Evolutionary conservation across 2,888 invertebrate species (phyloP), one percentile per base, ranked within the genome.

Genomic region (Andrena haemorrhoa): DNA sequence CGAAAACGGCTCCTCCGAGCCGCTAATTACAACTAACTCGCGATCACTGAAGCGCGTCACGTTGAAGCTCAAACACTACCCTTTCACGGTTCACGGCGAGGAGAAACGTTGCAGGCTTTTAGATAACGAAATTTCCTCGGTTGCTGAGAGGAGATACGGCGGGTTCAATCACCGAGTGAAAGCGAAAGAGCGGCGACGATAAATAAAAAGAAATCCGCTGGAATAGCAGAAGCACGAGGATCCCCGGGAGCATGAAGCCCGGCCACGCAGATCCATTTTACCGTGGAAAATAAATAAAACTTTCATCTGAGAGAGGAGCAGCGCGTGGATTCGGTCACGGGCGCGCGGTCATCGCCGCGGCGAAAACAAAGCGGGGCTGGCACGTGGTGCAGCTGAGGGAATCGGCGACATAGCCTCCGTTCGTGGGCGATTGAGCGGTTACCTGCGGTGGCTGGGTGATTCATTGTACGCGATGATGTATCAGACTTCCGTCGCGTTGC

Each of bases 391-490:
- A 60, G 68, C 47, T 64, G 64, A 80, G 56, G 68, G 58, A 63
- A 80, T 58, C 75, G 51, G 68, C 81, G 82, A 82, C 75, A 81
- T 71, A 31, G 64, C 20, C 79, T 71, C 49, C 63, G 8, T 64
- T 26, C 63, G 61, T 69, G 51, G 23, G 29, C 10, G 26, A 41
- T 23, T 10, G 16, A 74, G 35, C n/a, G 70, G 33, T 33, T 56
- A 68, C 82, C 75, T 82, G 82, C 82, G 82, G 70, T 49, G 74
- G 49, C 7, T 23, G 61, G 58, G 53, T 80, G 82, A 82, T 72
- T 82, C 82, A 82, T 64, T 33, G 31, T n/a, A 16, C 41, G 51
- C 63, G 71, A 78, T 61, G 79, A 78, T 64, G 64, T 47, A 70
- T 49, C 41, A 26, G 8, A 33, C 64, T 16, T n/a, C 29, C 23